Percentiles rank a stretch among this genome's conserved stretches.
Conservation (phyloP, 2,888 invertebrate genomes). For the Hipparchia sbordonii region DNA sequence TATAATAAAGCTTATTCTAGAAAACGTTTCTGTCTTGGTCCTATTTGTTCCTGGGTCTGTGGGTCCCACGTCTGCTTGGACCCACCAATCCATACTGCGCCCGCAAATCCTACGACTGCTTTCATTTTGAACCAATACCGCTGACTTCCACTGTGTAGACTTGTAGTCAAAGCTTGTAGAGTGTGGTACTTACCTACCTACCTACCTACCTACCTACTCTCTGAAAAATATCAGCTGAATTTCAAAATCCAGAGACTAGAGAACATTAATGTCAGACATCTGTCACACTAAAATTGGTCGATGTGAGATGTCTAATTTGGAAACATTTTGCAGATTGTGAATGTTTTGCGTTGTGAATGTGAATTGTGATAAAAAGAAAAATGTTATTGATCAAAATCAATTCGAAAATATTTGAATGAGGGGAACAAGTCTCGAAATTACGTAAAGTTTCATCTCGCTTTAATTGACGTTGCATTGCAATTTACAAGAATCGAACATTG, state of each 20-base stretch:
- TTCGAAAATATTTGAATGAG: background rate
- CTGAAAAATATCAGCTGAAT: background rate
- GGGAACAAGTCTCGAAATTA: background rate
- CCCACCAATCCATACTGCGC: no score
- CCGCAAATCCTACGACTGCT: no score
- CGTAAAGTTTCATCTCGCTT: slow-evolving; percentile 13
- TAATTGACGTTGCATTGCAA: slow-evolving; percentile 4
- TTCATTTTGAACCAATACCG: no score
- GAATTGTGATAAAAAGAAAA: slow-evolving; percentile 8
- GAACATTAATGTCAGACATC: background rate
- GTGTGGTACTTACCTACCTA: no score
- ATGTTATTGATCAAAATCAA: background rate
- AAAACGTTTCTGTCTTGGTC: no score
- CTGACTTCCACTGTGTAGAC: no score
- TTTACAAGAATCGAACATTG: slow-evolving; percentile 19
- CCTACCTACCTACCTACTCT: no score
- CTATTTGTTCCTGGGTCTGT: no score
- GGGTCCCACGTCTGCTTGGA: no score
- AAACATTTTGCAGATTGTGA: background rate
- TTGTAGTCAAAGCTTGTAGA: no score
- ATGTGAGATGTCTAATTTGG: background rate
- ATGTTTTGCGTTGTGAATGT: background rate
- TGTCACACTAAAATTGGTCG: background rate
- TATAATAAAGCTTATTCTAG: no score
- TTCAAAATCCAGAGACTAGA: slow-evolving; percentile 1